Percentiles rank a stretch among this genome's conserved stretches.
Conservation (phyloP, 2,113 vertebrate species). For the Pluvialis apricaria region DNA sequence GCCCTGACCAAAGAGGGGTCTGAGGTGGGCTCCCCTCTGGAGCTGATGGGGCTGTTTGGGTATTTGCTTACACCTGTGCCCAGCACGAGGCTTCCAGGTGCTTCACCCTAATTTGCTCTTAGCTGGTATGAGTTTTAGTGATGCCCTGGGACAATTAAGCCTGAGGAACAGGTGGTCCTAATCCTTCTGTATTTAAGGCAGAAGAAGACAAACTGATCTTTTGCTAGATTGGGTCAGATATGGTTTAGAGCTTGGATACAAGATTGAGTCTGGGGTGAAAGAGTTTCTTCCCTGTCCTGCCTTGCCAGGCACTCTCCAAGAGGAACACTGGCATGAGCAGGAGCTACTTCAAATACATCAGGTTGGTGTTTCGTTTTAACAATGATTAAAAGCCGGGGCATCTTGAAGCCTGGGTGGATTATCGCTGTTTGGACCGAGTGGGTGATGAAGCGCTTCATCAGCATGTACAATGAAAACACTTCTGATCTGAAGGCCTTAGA, state of each 20-base stretch:
- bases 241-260: fast-evolving
- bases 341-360: neutral
- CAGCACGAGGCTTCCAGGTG: neutral
- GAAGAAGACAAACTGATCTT: fast-evolving
- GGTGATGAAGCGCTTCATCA: neutral
- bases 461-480: fast-evolving
- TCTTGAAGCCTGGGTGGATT: neutral
- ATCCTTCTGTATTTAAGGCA: neutral
- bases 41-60: neutral
- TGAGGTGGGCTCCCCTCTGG: neutral
- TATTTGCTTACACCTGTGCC: neutral
- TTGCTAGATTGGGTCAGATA: fast-evolving
- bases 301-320: neutral
- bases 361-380: neutral
- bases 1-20: fast-evolving
- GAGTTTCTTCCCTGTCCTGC: neutral
- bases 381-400: neutral
- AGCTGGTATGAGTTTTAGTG: neutral
- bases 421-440: neutral
- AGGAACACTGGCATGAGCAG: fast-evolving
- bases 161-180: neutral
- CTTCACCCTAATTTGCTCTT: neutral
- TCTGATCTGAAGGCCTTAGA: neutral
- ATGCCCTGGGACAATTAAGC: neutral
- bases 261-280: neutral